Evolutionary conservation across 2,888 invertebrate species (phyloP), one percentile per base, ranked within the genome.

Genomic region (Amorpha juglandis): DNA sequence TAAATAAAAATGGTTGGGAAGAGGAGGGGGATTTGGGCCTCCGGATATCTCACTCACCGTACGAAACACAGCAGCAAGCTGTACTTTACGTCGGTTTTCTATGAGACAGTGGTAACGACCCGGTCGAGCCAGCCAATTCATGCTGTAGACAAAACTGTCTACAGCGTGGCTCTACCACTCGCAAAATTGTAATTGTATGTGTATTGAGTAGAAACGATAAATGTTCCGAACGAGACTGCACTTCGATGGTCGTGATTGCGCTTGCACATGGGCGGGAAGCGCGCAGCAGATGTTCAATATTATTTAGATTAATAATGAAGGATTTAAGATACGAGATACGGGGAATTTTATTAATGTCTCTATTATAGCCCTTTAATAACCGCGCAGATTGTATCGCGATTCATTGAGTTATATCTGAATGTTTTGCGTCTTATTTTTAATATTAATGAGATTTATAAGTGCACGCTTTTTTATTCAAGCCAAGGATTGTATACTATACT

Each of bases 291-390:
- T 42, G 35, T 45, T 35, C 38, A 48, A 65, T 64, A 53, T 21
- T 51, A 21, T 38, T 33, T 55, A 45, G 47, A 55, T 35, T n/a
- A 58, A 58, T 58, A 58, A 58, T 42, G 58, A 58, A 42, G 58
- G 58, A 58, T 42, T 38, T 58, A 19, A 58, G 58, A 58, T 55
- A 51, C 51, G 12, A 51, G 51, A 51, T 52, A 64, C 53, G 16
- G 47, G 33, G 53, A 55, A 55, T 47, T 64, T 45, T 47, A 45
- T 53, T 53, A 16, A 45, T 53, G 45, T 64, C 45, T 53, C 33
- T 64, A 53, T 53, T 58, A 58, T 55, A 58, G 58, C 58, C 38
- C 42, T 58, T 58, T 58, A 58, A 53, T 53, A 53, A 53, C n/a
- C 53, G 53, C 53, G 7, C 12, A 19, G 58, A 58, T 58, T 9